phyloP scores from a whole-genome alignment of 2,113 vertebrate genomes.

The Halcyon senegalensis region DNA sequence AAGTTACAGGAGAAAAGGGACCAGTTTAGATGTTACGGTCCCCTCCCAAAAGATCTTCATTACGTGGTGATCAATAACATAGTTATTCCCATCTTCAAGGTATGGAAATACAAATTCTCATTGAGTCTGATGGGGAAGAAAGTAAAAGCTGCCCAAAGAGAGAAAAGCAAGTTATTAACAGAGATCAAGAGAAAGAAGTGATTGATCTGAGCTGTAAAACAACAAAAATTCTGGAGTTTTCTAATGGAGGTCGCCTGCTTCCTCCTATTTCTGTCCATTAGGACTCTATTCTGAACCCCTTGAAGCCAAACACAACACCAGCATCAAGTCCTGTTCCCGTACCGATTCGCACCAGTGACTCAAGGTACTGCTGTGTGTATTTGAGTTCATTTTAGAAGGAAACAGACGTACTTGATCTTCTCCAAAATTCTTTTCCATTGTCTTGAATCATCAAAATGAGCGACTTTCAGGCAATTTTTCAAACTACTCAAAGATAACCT shows the following conservation, averaged over 20 bases:
- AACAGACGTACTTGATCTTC: neutral
- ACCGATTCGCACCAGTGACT: neutral
- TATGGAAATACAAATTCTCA: neutral
- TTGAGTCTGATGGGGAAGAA: neutral
- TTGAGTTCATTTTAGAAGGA: neutral
- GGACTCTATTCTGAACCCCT: neutral
- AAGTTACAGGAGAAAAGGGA: neutral
- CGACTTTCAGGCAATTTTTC: neutral
- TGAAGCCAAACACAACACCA: neutral
- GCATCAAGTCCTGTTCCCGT: neutral
- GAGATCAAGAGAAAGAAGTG: neutral
- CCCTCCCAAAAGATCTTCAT: neutral
- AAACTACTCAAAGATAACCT: neutral
- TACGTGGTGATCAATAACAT: neutral
- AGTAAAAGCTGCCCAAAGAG: neutral
- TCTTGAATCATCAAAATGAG: neutral
- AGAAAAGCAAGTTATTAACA: neutral
- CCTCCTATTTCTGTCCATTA: neutral
- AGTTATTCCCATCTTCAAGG: neutral
- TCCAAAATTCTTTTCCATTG: neutral
- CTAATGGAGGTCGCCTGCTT: neutral
- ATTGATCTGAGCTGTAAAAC: neutral
- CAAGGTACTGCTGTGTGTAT: accelerated
- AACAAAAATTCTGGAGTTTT: neutral
- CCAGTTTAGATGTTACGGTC: neutral